Evolutionary conservation across 2,797 vertebrate genomes (phyloP), one percentile per base, ranked within the genome.

Genomic region (Parauchenoglanis punctatus): DNA sequence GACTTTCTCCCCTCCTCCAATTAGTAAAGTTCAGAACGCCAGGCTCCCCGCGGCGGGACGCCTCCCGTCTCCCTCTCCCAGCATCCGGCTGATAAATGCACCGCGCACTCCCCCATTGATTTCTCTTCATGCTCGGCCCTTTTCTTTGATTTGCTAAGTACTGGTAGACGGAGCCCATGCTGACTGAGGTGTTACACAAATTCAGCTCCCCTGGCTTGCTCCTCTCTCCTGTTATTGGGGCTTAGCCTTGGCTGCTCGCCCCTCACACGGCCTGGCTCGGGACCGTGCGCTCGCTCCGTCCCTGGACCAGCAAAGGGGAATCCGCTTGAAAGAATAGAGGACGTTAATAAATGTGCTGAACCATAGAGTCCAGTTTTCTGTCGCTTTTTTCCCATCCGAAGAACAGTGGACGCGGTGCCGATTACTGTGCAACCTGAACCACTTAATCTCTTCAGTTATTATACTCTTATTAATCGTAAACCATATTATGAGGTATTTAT

Each of bases 81-180:
- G 86, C 83, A 88, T 83, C 87, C 65, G 87, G 89, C 91, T 92
- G 92, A 93, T 88, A 92, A 92, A 93, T 87, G 91, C 73, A 25
- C 93, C 92, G 92, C 91, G 94, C 93, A 91, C 89, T 90, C 86
- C 89, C 67, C 83, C 91, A 95, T 85, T 91, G 93, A 95, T 94
- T 95, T 95, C 92, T 94, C 92, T 91, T 92, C 92, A 92, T 91
- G 91, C 78, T 84, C 91, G 87, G 89, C 90, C 94, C 90, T 91
- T 92, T 72, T 88, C 91, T 91, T 91, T 93, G 94, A 95, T 94
- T 93, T 95, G 93, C 93, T 93, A 94, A 94, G 92, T 89, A 93
- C 91, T 89, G 54, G 88, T 87, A 4, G 91, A 90, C 86, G 81
- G 89, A 88, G 91, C 89, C 88, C 92, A 90, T 80, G 40, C 84